A percentile compares a stretch with the other conserved stretches of the same genome.
Conservation (phyloP, 2,113 vertebrate species). For the Phyllostomus discolor region DNA sequence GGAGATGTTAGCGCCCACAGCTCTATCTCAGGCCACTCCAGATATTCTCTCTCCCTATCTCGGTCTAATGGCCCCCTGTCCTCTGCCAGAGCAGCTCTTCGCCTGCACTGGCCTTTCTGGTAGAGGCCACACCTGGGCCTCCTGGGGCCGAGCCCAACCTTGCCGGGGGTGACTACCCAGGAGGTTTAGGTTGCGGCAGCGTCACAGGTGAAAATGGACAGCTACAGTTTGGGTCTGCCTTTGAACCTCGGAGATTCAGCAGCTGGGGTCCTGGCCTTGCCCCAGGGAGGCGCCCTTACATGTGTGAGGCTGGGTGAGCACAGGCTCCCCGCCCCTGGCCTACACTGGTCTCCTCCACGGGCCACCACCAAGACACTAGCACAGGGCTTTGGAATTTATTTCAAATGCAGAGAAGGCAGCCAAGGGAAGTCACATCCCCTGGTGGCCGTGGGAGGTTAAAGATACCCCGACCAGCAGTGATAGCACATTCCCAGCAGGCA, state of each 20-base stretch:
- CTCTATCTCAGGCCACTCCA: neutral
- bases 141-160: neutral
- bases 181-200: neutral
- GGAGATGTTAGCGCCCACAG: neutral
- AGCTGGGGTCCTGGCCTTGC: neutral
- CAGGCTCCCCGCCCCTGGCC: neutral
- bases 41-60: neutral
- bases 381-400: neutral
- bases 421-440: neutral
- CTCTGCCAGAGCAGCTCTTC: neutral
- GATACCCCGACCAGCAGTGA: neutral
- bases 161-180: neutral
- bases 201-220: neutral
- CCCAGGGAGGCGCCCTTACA: neutral
- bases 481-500: neutral
- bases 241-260: neutral
- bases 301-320: neutral
- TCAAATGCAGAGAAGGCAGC: neutral
- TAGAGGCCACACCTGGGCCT: neutral
- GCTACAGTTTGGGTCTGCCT: neutral
- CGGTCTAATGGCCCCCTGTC: neutral
- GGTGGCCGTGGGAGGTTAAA: neutral
- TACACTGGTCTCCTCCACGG: neutral
- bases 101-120: neutral
- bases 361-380: neutral